A percentile compares a stretch with the other conserved stretches of the same genome.
phyloP scores from a whole-genome alignment of 1,140 invertebrate species.

The Rhopalosiphum padi region DNA sequence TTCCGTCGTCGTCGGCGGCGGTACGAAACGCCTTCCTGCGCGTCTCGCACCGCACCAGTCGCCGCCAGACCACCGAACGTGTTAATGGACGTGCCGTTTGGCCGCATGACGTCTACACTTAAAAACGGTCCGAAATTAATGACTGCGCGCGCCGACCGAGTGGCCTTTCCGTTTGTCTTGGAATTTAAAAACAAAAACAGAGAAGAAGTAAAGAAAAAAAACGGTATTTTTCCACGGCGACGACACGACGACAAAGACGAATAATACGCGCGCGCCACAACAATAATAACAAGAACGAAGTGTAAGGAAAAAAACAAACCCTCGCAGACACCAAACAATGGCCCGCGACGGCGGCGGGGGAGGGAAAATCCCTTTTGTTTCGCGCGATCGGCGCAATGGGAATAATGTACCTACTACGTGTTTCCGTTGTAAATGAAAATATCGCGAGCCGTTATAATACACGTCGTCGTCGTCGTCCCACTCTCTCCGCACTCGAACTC shows the following conservation, averaged over 20 bases:
- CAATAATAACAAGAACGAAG: not conserved
- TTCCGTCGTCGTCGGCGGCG: not conserved
- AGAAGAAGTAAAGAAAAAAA: not conserved
- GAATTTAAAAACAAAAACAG: not conserved
- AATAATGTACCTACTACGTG: not conserved
- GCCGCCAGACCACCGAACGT: not conserved
- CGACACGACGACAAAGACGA: not conserved
- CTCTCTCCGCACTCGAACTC: not conserved
- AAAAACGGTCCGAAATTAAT: conserved; percentile 36
- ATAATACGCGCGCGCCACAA: not conserved
- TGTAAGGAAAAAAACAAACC: not conserved
- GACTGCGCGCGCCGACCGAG: not conserved
- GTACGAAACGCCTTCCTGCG: not conserved
- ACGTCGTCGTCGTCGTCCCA: too few relatives aligned
- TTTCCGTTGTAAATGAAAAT: conserved; percentile 15
- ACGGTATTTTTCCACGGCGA: not conserved
- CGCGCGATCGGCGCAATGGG: too few relatives aligned
- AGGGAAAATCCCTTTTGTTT: not conserved
- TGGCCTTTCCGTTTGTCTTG: not conserved
- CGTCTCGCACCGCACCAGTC: not conserved
- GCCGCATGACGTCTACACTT: conserved; percentile 52
- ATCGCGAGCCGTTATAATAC: not conserved
- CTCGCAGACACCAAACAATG: not conserved
- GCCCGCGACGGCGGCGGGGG: too few relatives aligned
- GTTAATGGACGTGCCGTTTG: conserved; percentile 49